Evolutionary conservation across 2,113 vertebrate genomes (phyloP).

Genomic region (Rhabdornis inornatus): DNA sequence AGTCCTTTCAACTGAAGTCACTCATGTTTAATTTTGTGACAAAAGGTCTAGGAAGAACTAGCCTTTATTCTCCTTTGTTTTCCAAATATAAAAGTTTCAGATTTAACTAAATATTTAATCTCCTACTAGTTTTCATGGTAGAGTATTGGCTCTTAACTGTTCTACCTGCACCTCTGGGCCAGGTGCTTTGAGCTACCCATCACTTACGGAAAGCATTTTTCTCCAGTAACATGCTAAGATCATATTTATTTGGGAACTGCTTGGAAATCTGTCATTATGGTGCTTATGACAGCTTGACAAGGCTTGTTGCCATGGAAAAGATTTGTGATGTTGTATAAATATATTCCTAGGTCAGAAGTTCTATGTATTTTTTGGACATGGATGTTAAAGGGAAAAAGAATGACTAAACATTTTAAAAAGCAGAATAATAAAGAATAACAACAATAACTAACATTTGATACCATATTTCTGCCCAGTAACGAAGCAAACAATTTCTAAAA

Average conservation of each 20-base stretch:
- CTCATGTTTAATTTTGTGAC: neutral
- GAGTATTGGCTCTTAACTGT: neutral
- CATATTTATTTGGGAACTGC: conserved; percentile 69
- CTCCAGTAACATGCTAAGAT: conserved; percentile 56
- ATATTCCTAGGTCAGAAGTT: conserved; percentile 71
- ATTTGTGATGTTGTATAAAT: conserved; percentile 77
- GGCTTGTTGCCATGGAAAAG: conserved; percentile 75
- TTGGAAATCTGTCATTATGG: conserved; percentile 65
- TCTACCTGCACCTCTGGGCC: neutral
- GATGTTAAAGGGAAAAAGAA: conserved; percentile 57
- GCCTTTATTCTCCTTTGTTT: neutral
- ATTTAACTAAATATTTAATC: neutral
- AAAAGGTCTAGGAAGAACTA: neutral
- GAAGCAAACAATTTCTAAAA: conserved; percentile 42
- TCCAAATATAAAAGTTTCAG: neutral
- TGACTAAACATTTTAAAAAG: conserved; percentile 65
- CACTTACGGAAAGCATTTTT: neutral
- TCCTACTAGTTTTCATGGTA: neutral
- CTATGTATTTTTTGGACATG: conserved; percentile 72
- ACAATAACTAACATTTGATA: conserved; percentile 57
- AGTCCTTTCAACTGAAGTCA: neutral
- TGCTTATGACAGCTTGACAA: conserved; percentile 72
- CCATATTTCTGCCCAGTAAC: neutral
- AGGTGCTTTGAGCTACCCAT: neutral
- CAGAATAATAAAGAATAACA: conserved; percentile 65